Conservation (phyloP, 35 echinoderm and acorn worm species). For the Lytechinus variegatus region DNA sequence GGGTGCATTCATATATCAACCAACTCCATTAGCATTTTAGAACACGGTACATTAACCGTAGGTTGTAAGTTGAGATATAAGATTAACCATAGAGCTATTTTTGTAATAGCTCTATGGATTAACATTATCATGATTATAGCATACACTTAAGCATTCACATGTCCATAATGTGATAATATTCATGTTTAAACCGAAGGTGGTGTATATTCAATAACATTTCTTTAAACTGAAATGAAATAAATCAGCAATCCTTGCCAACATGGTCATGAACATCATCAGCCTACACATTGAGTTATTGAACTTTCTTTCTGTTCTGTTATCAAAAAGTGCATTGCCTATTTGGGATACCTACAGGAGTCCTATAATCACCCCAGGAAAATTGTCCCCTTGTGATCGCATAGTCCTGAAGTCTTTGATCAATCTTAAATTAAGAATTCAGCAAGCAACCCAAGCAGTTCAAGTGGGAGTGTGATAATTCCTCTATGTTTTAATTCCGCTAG, state of each 20-base stretch:
- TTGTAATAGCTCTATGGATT: too few species aligned
- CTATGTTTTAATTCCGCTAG: not conserved
- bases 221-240: too few species aligned
- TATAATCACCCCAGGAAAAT: not conserved
- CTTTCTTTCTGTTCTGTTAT: not conserved
- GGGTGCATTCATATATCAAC: too few species aligned
- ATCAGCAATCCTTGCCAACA: not conserved
- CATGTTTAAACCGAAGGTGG: too few species aligned
- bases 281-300: not conserved
- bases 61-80: too few species aligned
- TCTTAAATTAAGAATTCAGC: not conserved
- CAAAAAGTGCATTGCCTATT: not conserved
- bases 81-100: too few species aligned
- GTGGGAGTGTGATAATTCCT: not conserved
- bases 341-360: not conserved
- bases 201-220: too few species aligned
- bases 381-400: not conserved
- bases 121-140: too few species aligned
- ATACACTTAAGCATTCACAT: too few species aligned
- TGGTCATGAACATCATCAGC: not conserved
- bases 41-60: too few species aligned
- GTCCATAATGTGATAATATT: too few species aligned
- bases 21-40: too few species aligned
- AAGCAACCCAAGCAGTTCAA: not conserved
- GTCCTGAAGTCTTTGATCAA: not conserved